These are phyloP conservation scores for Phortica okadai DNA, from an alignment of 2,888 invertebrate species.

Conservation along the genomic window DNA sequence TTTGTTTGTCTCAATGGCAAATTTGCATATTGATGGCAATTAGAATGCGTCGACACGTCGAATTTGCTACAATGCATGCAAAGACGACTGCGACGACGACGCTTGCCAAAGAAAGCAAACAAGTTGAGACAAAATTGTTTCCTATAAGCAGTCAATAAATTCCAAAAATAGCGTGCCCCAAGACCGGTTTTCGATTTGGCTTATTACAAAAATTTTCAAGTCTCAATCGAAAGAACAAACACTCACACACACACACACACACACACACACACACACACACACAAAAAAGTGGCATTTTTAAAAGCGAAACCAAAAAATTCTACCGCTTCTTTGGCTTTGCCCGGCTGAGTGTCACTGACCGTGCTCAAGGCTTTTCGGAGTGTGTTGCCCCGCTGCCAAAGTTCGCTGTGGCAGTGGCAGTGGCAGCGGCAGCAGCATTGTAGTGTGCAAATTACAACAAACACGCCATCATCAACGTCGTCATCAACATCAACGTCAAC, in stretches of 20 bases:
- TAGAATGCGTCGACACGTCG: conserved; percentile 28
- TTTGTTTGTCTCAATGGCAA: conserved; percentile 8
- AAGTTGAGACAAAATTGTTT: not conserved
- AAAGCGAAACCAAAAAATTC: conserved; percentile 40
- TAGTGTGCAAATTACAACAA: conserved; percentile 29
- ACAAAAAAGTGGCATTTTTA: conserved; percentile 53
- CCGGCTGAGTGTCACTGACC: conserved; percentile 49
- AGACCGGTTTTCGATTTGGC: conserved; percentile 57
- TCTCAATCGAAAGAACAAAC: conserved; percentile 32
- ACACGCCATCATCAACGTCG: conserved; percentile 24
- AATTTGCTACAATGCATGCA: conserved; percentile 1
- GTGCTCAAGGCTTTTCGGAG: conserved; percentile 53
- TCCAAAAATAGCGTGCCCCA: conserved; percentile 66
- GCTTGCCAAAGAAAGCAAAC: not conserved
- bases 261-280: conserved; percentile 29
- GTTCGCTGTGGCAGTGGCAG: not conserved
- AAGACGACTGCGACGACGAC: not conserved
- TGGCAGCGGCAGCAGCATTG: not conserved
- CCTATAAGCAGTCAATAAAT: conserved; percentile 18
- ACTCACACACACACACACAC: conserved; percentile 29
- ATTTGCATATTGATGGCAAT: conserved; percentile 28
- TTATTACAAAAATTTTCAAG: conserved; percentile 18
- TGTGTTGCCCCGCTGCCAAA: conserved; percentile 23
- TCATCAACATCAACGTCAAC: conserved; percentile 26
- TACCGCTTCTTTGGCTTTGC: conserved; percentile 18